These are phyloP conservation scores for Enteromius treurensis DNA, from an alignment of 2,797 vertebrate species.

Conservation along the genomic window DNA sequence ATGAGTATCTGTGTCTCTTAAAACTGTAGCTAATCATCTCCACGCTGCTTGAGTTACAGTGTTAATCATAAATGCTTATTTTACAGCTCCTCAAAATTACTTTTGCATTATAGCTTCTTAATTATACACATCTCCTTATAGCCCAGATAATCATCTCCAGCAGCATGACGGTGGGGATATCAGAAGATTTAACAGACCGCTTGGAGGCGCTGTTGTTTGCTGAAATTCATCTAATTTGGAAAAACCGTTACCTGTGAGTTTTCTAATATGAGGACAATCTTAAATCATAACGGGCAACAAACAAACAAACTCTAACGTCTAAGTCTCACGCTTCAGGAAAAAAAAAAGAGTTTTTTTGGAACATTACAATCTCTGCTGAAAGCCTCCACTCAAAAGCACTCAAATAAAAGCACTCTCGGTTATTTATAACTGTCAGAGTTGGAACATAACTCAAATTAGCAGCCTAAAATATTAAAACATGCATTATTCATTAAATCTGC, in stretches of 20 bases:
- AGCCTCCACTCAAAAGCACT: not conserved
- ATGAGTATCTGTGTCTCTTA: constrained; percentile 59
- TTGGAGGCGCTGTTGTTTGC: constrained; percentile 43
- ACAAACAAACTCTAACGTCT: not conserved
- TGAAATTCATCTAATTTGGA: not conserved
- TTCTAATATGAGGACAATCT: not conserved
- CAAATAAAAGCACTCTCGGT: not conserved
- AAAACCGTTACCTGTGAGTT: not conserved
- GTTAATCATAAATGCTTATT: constrained; percentile 64
- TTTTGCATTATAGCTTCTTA: constrained; percentile 67
- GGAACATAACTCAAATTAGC: not conserved
- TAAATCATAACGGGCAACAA: not conserved
- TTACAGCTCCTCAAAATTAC: constrained; percentile 71
- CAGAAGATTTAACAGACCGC: constrained; percentile 39
- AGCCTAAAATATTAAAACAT: not conserved
- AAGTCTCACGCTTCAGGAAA: not conserved
- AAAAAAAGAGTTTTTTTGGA: not conserved
- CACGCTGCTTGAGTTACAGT: not conserved
- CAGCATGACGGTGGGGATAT: constrained; percentile 37
- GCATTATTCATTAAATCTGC: not conserved
- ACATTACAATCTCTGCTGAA: not conserved
- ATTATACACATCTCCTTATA: constrained; percentile 67
- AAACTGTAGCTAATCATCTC: constrained; percentile 19
- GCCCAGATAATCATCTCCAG: constrained; percentile 57
- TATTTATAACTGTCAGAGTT: not conserved